A percentile compares a stretch with the other conserved stretches of the same genome.
Evolutionary conservation across 2,888 invertebrate genomes (phyloP).

Genomic region (Lasius platythorax): DNA sequence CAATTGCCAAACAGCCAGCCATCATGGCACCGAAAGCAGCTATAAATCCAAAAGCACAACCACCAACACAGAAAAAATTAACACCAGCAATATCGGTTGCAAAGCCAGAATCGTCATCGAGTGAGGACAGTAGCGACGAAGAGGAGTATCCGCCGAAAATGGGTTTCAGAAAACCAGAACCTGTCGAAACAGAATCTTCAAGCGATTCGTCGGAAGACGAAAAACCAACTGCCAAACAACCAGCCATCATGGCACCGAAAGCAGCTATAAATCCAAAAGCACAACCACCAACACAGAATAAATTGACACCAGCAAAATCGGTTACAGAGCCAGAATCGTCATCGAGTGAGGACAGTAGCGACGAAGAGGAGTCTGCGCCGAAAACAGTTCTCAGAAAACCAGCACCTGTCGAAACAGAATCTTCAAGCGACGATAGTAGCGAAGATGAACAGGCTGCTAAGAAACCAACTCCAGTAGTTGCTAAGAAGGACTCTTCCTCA

Average conservation of each 20-base stretch:
- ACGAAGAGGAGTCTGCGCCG: too few relatives aligned
- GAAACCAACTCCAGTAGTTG: slow-evolving; percentile 43
- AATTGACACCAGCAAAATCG: too few relatives aligned
- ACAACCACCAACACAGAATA: too few relatives aligned
- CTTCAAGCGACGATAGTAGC: slow-evolving; percentile 21
- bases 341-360: too few relatives aligned
- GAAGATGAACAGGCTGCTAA: slow-evolving; percentile 33
- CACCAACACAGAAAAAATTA: too few relatives aligned
- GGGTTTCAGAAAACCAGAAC: slow-evolving; percentile 66
- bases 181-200: slow-evolving; percentile 71
- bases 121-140: too few relatives aligned
- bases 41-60: slow-evolving; percentile 26
- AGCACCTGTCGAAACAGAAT: slow-evolving; percentile 64
- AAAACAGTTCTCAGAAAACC: slow-evolving; percentile 60
- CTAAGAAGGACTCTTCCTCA: slow-evolving; percentile 53
- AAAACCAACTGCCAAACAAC: slow-evolving; percentile 66
- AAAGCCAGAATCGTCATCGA: too few relatives aligned
- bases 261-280: slow-evolving; percentile 23
- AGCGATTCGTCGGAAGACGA: slow-evolving; percentile 84
- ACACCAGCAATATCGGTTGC: too few relatives aligned
- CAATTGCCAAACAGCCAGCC: slow-evolving; percentile 60
- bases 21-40: slow-evolving; percentile 55
- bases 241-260: slow-evolving; percentile 9
- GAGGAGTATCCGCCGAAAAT: background rate
- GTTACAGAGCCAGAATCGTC: too few relatives aligned